Evolutionary conservation across 2,797 vertebrate species (phyloP).

Genomic region (Epinephelus coioides): DNA sequence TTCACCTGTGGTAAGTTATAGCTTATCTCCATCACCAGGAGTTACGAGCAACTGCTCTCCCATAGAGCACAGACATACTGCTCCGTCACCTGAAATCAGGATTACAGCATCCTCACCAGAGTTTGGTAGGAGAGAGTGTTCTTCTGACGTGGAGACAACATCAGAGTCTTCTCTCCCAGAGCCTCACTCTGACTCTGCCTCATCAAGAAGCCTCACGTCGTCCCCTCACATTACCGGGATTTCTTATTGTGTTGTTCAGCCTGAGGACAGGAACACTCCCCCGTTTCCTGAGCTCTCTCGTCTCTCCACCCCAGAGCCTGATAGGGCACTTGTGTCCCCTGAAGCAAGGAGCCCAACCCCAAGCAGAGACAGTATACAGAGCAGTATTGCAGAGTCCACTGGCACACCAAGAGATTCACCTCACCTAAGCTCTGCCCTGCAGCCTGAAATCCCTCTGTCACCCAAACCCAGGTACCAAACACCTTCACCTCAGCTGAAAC

Average conservation of each 20-base stretch:
- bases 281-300: conserved; percentile 67
- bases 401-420: conserved; percentile 47
- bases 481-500: conserved; percentile 59
- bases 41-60: conserved; percentile 50
- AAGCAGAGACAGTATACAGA: conserved; percentile 46
- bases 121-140: conserved; percentile 40
- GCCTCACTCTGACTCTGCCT: conserved; percentile 24
- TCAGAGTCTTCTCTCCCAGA: conserved; percentile 47
- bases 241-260: conserved; percentile 75
- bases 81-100: conserved; percentile 79
- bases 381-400: conserved; percentile 43
- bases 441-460: conserved; percentile 51
- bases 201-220: conserved; percentile 61
- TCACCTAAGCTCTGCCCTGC: conserved; percentile 41
- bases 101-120: conserved; percentile 76
- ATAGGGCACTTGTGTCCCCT: conserved; percentile 49
- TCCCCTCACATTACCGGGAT: conserved; percentile 78
- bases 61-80: conserved; percentile 56
- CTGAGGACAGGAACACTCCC: conserved; percentile 59
- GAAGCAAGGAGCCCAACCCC: conserved; percentile 44
- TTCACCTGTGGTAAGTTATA: conserved; percentile 61
- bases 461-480: conserved; percentile 57
- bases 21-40: conserved; percentile 76
- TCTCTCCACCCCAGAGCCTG: conserved; percentile 53
- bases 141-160: conserved; percentile 43